Conservation (phyloP, 1,140 invertebrate species). For the Diploscapter pachys region DNA sequence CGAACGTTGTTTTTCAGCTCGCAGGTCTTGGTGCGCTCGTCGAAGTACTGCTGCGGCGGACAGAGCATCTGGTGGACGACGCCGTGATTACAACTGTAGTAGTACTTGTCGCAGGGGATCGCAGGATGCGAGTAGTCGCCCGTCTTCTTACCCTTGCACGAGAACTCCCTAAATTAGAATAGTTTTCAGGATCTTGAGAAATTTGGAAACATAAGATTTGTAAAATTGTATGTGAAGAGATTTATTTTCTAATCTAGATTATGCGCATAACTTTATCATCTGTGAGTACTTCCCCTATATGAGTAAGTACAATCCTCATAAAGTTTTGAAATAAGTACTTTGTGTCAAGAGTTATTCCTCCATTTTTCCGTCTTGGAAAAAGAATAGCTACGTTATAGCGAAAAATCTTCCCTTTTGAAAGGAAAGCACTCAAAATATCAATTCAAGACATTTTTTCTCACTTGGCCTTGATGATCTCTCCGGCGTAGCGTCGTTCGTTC, state of each 20-base stretch:
- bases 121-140: conserved; percentile 11
- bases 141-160: not conserved
- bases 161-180: not conserved
- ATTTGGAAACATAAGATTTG: no score
- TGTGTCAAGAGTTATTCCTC: no score
- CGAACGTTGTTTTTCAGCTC: conserved; percentile 2
- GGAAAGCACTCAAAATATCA: not conserved
- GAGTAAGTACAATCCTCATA: no score
- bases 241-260: no score
- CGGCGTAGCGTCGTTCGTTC: not conserved
- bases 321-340: no score
- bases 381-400: not conserved
- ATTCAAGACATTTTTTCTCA: not conserved
- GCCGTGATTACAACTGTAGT: not conserved
- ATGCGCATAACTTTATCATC: no score
- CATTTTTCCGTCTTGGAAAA: no score
- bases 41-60: conserved; percentile 7
- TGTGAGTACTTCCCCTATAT: no score
- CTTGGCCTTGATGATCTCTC: not conserved
- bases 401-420: not conserved
- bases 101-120: conserved; percentile 8
- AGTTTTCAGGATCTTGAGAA: no score
- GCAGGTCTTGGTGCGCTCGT: conserved; percentile 1
- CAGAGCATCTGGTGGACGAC: not conserved
- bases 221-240: no score